Conservation (phyloP, 2,888 invertebrate species). For the Euphydryas editha region DNA sequence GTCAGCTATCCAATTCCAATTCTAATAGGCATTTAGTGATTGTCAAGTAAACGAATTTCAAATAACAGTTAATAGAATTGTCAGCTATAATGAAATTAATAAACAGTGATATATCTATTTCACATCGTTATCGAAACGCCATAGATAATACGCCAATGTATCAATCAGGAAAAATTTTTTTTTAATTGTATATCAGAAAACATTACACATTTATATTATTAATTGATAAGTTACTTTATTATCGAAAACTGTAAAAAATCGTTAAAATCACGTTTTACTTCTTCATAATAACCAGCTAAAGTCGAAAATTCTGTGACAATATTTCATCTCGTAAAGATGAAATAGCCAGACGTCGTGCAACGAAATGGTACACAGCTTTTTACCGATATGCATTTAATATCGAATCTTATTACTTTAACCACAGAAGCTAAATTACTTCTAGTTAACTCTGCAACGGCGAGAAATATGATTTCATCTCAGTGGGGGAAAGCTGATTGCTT, state of each 20-base stretch:
- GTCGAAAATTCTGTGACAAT: conserved; percentile 14
- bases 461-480: conserved; percentile 66
- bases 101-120: background rate
- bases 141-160: background rate
- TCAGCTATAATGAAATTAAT: background rate
- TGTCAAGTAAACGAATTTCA: background rate
- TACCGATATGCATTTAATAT: conserved; percentile 30
- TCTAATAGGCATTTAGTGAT: background rate
- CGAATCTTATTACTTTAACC: conserved; percentile 44
- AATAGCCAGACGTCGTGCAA: conserved; percentile 52
- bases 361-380: conserved; percentile 48
- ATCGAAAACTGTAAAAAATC: too few relatives aligned
- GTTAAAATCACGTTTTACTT: background rate
- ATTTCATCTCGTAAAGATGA: conserved; percentile 42
- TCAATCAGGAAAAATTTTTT: too few relatives aligned
- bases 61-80: background rate
- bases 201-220: background rate
- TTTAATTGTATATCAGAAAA: background rate
- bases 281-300: background rate
- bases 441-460: conserved; percentile 63
- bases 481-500: conserved; percentile 62
- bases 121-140: background rate
- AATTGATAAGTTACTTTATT: too few relatives aligned
- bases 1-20: background rate
- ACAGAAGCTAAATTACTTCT: conserved; percentile 45